Percentiles rank a stretch among this genome's conserved stretches.
Evolutionary conservation across 2,888 invertebrate species (phyloP).

Genomic region (Pasiphila rectangulata): DNA sequence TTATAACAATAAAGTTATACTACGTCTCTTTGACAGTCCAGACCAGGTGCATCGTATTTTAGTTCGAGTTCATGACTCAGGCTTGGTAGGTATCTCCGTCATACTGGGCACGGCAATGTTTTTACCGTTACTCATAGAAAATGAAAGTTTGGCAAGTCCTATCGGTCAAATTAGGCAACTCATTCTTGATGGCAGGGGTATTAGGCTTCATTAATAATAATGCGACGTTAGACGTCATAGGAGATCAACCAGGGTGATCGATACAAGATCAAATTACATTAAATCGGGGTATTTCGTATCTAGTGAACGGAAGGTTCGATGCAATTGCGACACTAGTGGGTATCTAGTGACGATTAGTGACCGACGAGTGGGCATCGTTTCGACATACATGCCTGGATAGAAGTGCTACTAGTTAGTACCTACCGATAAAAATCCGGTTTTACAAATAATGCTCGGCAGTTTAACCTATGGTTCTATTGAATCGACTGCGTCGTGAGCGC

Average conservation of each 20-base stretch:
- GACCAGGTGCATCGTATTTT: slow-evolving; percentile 23
- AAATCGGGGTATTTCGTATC: slow-evolving; percentile 62
- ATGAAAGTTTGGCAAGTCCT: slow-evolving; percentile 20
- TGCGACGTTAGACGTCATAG: slow-evolving; percentile 9
- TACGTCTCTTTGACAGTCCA: background rate
- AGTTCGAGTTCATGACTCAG: slow-evolving; percentile 26
- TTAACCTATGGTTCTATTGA: slow-evolving; percentile 42
- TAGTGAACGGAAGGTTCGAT: slow-evolving; percentile 72
- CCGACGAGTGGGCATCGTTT: slow-evolving; percentile 70
- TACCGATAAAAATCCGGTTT: slow-evolving; percentile 52
- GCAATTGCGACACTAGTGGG: slow-evolving; percentile 64
- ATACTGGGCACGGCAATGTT: slow-evolving; percentile 13
- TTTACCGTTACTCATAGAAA: slow-evolving; percentile 25
- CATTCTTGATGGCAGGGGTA: slow-evolving; percentile 17
- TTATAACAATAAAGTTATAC: background rate
- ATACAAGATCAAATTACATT: slow-evolving; percentile 54
- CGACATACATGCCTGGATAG: slow-evolving; percentile 63
- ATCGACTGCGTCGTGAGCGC: slow-evolving; percentile 37
- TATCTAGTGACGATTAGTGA: slow-evolving; percentile 74
- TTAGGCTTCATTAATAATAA: slow-evolving; percentile 3
- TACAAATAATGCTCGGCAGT: slow-evolving; percentile 43
- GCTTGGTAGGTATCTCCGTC: slow-evolving; percentile 20
- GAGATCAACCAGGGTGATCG: slow-evolving; percentile 41
- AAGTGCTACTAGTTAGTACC: slow-evolving; percentile 52
- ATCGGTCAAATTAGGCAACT: slow-evolving; percentile 16